Conservation (phyloP, 2,888 invertebrate species). For the Hanleya hanleyi region DNA sequence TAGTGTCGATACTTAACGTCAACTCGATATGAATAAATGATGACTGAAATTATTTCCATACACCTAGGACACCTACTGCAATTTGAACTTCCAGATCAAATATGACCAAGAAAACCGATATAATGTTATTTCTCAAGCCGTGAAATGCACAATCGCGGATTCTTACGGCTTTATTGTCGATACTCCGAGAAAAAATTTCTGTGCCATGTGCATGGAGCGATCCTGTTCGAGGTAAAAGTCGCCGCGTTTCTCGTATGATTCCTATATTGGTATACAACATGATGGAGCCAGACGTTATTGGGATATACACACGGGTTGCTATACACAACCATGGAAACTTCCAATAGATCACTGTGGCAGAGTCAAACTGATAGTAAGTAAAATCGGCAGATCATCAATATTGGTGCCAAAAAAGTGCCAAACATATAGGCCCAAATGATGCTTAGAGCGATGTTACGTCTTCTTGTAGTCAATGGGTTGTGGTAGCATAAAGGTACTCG, state of each 20-base stretch:
- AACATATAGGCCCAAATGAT: conserved; percentile 30
- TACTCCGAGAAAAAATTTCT: background rate
- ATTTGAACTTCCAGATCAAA: conserved; percentile 17
- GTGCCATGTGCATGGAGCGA: background rate
- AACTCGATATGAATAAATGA: no score
- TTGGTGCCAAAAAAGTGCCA: conserved; percentile 36
- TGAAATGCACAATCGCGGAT: conserved; percentile 43
- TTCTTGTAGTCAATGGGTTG: conserved; percentile 20
- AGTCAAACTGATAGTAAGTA: conserved; percentile 31
- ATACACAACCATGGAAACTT: conserved; percentile 38
- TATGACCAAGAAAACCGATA: conserved; percentile 30
- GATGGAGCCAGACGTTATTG: conserved; percentile 36
- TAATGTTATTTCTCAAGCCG: conserved; percentile 49
- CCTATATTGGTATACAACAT: conserved; percentile 36
- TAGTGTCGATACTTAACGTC: no score
- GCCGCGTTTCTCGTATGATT: conserved; percentile 16
- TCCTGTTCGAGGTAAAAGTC: background rate
- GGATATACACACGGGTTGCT: conserved; percentile 37
- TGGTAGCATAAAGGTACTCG: conserved; percentile 40
- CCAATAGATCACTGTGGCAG: conserved; percentile 37
- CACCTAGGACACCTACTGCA: conserved; percentile 29
- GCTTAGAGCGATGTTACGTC: conserved; percentile 21
- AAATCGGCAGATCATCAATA: conserved; percentile 32
- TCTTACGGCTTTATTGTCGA: conserved; percentile 28
- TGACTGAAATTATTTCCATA: conserved; percentile 37